phyloP scores from a whole-genome alignment of 2,797 vertebrate genomes.

The Lutjanus campechanus region DNA sequence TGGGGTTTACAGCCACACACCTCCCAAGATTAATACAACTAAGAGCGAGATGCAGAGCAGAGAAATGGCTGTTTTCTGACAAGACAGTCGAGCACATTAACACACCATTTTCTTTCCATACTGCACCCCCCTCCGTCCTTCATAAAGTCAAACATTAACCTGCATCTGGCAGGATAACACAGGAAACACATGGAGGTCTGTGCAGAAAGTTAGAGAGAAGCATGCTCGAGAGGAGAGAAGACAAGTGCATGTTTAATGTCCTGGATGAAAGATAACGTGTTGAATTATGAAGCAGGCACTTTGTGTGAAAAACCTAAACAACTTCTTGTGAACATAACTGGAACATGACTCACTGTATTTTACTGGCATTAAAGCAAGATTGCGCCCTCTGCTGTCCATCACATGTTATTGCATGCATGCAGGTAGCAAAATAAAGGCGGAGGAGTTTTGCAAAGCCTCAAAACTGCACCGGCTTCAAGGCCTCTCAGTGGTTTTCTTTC shows the following conservation, averaged over 20 bases:
- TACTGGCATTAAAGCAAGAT: constrained; percentile 9
- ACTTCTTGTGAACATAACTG: constrained; percentile 35
- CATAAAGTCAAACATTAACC: constrained; percentile 20
- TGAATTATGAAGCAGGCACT: background rate
- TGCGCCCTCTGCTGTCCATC: constrained; percentile 59
- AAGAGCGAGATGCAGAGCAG: background rate
- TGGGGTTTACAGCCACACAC: background rate
- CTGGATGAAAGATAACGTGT: background rate
- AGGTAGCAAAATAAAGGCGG: background rate
- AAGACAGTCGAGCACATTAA: background rate
- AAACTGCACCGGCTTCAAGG: constrained; percentile 3
- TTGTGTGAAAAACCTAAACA: constrained; percentile 5
- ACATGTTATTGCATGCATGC: background rate
- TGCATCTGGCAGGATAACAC: background rate
- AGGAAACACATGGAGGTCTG: constrained; percentile 5
- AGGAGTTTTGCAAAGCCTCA: background rate
- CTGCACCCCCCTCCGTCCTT: background rate
- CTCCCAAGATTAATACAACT: background rate
- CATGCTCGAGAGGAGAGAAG: background rate
- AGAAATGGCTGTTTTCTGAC: background rate
- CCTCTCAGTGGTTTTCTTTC: constrained; percentile 13
- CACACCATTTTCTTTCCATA: background rate
- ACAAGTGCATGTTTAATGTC: background rate
- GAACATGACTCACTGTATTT: constrained; percentile 41
- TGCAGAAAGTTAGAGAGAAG: background rate